Evolutionary conservation across 2,797 vertebrate genomes (phyloP), one percentile per base, ranked within the genome.

Genomic region (Silurus aristotelis): DNA sequence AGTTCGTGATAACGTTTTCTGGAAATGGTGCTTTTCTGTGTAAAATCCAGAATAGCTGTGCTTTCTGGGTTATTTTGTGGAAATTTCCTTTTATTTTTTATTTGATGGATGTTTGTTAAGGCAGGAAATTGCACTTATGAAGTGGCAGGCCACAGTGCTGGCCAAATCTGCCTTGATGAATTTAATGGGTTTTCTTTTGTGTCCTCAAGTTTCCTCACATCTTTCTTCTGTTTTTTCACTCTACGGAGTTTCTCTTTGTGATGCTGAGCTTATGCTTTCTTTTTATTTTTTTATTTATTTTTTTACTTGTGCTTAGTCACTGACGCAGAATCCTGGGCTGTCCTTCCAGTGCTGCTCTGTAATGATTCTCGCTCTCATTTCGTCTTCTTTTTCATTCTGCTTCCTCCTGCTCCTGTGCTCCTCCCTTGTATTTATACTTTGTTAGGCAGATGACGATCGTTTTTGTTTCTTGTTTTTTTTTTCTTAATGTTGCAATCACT

Each of bases 281-380:
- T 88, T 56, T 19, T 82, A 84, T 82, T 83, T 7, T 9, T 52
- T 52, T 48, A 9, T 48, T 64, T 17, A 38, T 88, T 52, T 19
- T 83, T 85, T 80, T 83, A 86, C 85, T 88, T 85, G 86, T 90
- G 87, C 89, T 87, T 84, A 85, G 86, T 89, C 89, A 90, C 80
- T 84, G 83, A 82, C 70, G 72, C 80, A 56, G 75, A 88, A 78
- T 66, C 27, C 67, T 83, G 76, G 75, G 20, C 48, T 82, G 78
- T 87, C 63, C 43, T 80, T 84, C 55, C 25, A 83, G 22, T 76
- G 63, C 79, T 75, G 84, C 83, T 84, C 89, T 87, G 71, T 87
- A 12, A 0, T 83, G 56, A 73, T 56, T 76, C 48, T 75, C 14
- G 6, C 22, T 67, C 60, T 6, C 43, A 78, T 73, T 66, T 6